Evolutionary conservation across 2,888 invertebrate species (phyloP).

Genomic region (Eledona agricola): DNA sequence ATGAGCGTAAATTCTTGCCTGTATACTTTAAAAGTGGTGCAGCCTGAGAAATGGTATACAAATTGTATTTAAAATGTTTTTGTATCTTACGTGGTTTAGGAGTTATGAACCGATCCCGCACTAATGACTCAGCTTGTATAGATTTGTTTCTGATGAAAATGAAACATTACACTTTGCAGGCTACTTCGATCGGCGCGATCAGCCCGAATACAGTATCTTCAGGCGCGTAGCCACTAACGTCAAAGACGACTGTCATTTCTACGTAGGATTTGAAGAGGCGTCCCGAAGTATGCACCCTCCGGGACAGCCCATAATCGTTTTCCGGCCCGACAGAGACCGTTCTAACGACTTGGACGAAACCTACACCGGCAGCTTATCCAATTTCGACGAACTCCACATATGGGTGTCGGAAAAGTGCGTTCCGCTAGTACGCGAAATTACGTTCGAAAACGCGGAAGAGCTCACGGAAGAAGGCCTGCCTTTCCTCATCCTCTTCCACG

Average conservation of each 20-base stretch:
- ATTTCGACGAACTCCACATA: conserved; percentile 84
- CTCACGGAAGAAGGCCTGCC: conserved; percentile 98
- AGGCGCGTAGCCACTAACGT: conserved; percentile 84
- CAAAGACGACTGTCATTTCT: conserved; percentile 95
- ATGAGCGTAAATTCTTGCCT: no score
- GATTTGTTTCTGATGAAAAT: no score
- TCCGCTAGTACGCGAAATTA: conserved; percentile 96
- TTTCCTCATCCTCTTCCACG: conserved; percentile 96
- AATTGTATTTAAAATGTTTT: no score
- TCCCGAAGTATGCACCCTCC: conserved; percentile 87
- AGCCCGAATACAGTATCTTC: conserved; percentile 82
- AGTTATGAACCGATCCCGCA: no score
- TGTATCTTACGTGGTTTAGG: no score
- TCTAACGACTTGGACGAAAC: conserved; percentile 87
- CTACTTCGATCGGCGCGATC: conserved; percentile 84
- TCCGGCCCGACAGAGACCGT: conserved; percentile 80
- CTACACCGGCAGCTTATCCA: conserved; percentile 75
- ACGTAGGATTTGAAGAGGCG: conserved; percentile 87
- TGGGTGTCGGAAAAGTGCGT: conserved; percentile 96
- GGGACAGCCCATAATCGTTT: conserved; percentile 83
- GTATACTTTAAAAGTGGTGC: no score
- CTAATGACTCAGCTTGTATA: no score
- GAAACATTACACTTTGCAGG: no score
- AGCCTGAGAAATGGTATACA: no score
- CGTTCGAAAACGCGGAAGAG: conserved; percentile 99